phyloP scores from a whole-genome alignment of 2,797 vertebrate species.

The Leptodactylus fallax region DNA sequence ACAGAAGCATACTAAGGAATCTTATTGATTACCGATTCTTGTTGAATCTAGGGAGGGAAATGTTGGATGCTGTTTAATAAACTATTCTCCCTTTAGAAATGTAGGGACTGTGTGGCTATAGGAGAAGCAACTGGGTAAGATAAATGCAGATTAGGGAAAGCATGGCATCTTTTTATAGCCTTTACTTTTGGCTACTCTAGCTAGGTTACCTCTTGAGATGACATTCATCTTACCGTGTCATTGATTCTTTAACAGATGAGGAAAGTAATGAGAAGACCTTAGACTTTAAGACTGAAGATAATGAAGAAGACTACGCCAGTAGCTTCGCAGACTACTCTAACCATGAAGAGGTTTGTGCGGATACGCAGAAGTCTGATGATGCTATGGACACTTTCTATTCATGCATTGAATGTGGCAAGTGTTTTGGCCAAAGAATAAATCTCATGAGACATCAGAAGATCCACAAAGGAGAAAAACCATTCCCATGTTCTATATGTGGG shows the following conservation, averaged over 20 bases:
- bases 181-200: too few relatives aligned
- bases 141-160: too few relatives aligned
- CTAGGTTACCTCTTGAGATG: too few relatives aligned
- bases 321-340: not conserved
- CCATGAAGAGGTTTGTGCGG: not conserved
- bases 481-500: constrained; percentile 9
- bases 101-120: too few relatives aligned
- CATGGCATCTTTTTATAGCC: too few relatives aligned
- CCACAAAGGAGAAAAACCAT: not conserved
- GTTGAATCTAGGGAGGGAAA: too few relatives aligned
- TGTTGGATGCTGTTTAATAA: too few relatives aligned
- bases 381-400: constrained; percentile 65
- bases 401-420: constrained; percentile 78
- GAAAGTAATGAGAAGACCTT: not conserved
- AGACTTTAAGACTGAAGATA: not conserved
- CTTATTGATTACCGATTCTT: too few relatives aligned
- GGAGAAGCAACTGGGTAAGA: too few relatives aligned
- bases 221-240: not conserved
- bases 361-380: not conserved
- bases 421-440: constrained; percentile 70
- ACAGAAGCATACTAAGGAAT: too few relatives aligned
- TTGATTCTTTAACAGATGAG: not conserved
- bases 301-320: not conserved
- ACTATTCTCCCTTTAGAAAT: too few relatives aligned
- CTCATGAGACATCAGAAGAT: constrained; percentile 45